Percentiles rank a stretch among this genome's conserved stretches.
These are phyloP conservation scores for Heliconius charithonia DNA, from an alignment of 2,888 invertebrate genomes.

Conservation along the genomic window DNA sequence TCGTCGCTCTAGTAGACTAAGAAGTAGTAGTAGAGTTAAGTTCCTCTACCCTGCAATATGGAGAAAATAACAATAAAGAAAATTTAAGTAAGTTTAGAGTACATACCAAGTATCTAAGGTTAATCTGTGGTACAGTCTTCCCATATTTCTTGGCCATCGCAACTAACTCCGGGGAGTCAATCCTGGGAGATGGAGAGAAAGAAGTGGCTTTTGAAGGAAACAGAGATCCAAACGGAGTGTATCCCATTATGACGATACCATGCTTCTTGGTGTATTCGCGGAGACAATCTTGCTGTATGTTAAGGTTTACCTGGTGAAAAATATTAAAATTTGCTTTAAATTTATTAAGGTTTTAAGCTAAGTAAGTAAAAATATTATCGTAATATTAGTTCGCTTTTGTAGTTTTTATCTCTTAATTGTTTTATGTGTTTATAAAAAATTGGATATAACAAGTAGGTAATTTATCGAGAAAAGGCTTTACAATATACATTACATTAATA, in stretches of 20 bases:
- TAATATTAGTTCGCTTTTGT: too few relatives aligned
- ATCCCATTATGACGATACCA: constrained; percentile 87
- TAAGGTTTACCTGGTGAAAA: constrained; percentile 81
- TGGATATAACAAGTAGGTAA: too few relatives aligned
- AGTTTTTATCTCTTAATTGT: too few relatives aligned
- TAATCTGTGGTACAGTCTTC: constrained; percentile 86
- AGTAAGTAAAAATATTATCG: too few relatives aligned
- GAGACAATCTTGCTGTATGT: constrained; percentile 87
- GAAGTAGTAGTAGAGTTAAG: too few relatives aligned
- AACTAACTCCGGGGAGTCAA: constrained; percentile 80
- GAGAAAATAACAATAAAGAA: not conserved
- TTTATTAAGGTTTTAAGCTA: too few relatives aligned
- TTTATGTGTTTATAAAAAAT: too few relatives aligned
- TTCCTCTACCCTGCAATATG: not conserved
- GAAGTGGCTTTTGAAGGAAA: constrained; percentile 71
- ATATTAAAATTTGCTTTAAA: too few relatives aligned
- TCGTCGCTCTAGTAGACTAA: too few relatives aligned
- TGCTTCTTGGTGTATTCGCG: constrained; percentile 86
- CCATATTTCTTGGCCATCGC: constrained; percentile 84
- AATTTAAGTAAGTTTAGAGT: not conserved
- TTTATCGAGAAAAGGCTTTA: too few relatives aligned
- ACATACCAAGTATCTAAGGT: constrained; percentile 86
- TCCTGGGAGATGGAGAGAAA: constrained; percentile 79
- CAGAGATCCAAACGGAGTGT: constrained; percentile 88
- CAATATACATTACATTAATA: too few relatives aligned